A percentile compares a stretch with the other conserved stretches of the same genome.
phyloP scores from a whole-genome alignment of 2,888 invertebrate genomes.

The Synanthedon formicaeformis region DNA sequence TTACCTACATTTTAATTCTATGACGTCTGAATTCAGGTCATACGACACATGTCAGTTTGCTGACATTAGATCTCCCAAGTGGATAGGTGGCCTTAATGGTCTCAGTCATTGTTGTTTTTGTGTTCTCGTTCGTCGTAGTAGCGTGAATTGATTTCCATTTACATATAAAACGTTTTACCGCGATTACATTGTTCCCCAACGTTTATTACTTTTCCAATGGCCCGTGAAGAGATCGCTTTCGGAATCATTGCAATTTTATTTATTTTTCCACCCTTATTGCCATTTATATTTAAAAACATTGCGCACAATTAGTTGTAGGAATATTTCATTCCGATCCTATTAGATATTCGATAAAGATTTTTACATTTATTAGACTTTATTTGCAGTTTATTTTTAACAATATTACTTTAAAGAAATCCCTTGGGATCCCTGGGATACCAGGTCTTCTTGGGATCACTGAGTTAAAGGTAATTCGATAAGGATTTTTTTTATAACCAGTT shows the following conservation, averaged over 20 bases:
- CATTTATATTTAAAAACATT: neutral
- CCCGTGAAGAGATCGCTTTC: conserved; percentile 28
- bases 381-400: no score
- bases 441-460: no score
- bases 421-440: no score
- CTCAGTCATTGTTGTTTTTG: conserved; percentile 15
- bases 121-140: conserved; percentile 16
- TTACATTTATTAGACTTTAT: no score
- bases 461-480: no score
- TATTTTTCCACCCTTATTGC: neutral
- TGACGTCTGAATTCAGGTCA: no score
- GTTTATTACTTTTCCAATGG: conserved; percentile 38
- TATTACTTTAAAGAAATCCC: no score
- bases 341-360: no score
- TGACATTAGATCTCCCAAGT: neutral
- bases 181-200: conserved; percentile 36
- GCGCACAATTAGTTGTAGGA: neutral
- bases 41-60: neutral
- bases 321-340: no score
- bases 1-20: no score
- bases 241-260: conserved; percentile 9
- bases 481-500: no score
- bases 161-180: conserved; percentile 47
- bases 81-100: conserved; percentile 9
- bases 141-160: conserved; percentile 44